Base-by-base conservation (phyloP, 2,888 invertebrate species). In the Nasonia oneida region DNA sequence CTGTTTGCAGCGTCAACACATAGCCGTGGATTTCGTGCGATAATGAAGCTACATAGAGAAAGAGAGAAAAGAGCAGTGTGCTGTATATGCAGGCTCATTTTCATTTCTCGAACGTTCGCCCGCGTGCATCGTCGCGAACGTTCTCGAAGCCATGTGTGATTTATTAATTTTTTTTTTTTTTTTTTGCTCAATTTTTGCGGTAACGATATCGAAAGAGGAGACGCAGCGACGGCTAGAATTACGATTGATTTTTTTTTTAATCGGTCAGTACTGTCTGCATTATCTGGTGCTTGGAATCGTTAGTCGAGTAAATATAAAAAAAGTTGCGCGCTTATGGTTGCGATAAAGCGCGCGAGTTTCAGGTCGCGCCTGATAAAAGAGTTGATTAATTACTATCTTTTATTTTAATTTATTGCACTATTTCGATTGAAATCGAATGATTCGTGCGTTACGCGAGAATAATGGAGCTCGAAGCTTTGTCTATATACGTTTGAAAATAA, bases 71-170 rank as follows among this genome's bases (percentile, higher is more conserved):
- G 6, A 57, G 53, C 42, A 42, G 42, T 42, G 10, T 29, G 29
- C 29, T 29, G 42, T 42, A 12, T 42, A 37, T 29, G 29, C 37
- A 53, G 53, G 61, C 61, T 61, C 61, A 23, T 23, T 61, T 61
- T 78, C 78, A 23, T 67, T 78, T 78, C 78, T 78, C 33, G 78
- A 78, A 67, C 29, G 33, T 78, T 78, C 29, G n/a, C 23, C 23
- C 23, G 57, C 29, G 2, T 5, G 3, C n/a, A 57, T 18, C 47
- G 5, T 57, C 5, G 15, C 4, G 23, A 64, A 64, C 15, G 29
- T 29, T 67, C 33, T 67, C 29, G 67, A 29, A 29, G 57, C 39
- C 2, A 23, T n/a, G 18, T 4, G 33, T 39, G 5, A 18, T 71
- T 4, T 18, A 0, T 70, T 39, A 14, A 39, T 70, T 39, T 18